Conservation (phyloP, 1,140 invertebrate genomes). For the Drosophila tropicalis region DNA sequence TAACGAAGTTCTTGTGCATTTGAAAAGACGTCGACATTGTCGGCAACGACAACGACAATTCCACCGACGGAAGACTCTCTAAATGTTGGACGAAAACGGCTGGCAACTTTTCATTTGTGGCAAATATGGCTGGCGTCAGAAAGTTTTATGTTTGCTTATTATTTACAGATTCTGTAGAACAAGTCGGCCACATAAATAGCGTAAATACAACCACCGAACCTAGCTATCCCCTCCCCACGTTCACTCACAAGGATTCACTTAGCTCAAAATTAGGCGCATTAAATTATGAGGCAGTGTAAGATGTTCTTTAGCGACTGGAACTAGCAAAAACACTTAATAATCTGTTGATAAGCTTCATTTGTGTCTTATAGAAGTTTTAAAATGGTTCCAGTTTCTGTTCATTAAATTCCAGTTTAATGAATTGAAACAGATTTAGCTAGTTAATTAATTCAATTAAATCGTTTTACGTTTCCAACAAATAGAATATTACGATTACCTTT, state of each 20-base stretch:
- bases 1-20: constrained; percentile 81
- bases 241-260: constrained; percentile 11
- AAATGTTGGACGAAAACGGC: constrained; percentile 51
- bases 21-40: constrained; percentile 69
- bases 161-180: constrained; percentile 71
- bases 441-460: no score
- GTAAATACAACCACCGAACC: constrained; percentile 7
- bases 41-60: constrained; percentile 12
- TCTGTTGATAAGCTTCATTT: no score
- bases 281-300: no score
- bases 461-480: not conserved
- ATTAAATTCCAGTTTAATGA: no score
- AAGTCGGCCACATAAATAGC: constrained; percentile 44
- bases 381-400: no score
- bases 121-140: constrained; percentile 74
- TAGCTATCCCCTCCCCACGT: not conserved
- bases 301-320: no score
- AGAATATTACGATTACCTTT: not conserved
- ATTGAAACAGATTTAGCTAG: no score
- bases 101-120: constrained; percentile 77
- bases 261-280: constrained; percentile 34
- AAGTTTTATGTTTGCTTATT: constrained; percentile 79
- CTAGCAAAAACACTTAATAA: no score
- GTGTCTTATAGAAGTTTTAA: no score
- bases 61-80: constrained; percentile 40